Percentiles rank a stretch among this genome's conserved stretches.
Conservation (phyloP, 2,113 vertebrate species). For the Oryzias celebensis region DNA sequence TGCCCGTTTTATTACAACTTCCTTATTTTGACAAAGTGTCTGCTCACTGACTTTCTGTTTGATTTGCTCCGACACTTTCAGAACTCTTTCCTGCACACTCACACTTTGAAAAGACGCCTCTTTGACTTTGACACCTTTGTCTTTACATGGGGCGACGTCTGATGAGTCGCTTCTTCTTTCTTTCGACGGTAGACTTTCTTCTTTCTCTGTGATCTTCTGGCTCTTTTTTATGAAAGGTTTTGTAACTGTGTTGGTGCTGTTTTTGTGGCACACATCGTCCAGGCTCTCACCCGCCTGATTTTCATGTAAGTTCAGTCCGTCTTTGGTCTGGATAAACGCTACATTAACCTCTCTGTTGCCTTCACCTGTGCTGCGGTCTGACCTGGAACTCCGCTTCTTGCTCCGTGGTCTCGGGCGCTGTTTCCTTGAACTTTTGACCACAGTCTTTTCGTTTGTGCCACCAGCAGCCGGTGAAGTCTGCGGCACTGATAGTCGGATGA, state of each 20-base stretch:
- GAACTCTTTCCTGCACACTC: background rate
- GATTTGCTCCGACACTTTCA: constrained; percentile 16
- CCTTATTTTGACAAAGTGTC: constrained; percentile 26
- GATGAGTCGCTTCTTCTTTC: constrained; percentile 1
- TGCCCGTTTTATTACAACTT: constrained; percentile 69
- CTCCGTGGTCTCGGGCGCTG: constrained; percentile 20
- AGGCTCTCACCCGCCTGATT: constrained; percentile 27
- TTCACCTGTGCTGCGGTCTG: constrained; percentile 40
- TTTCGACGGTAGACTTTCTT: constrained; percentile 7
- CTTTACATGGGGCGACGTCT: constrained; percentile 4
- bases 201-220: constrained; percentile 5
- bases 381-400: constrained; percentile 41
- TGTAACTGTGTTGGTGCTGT: constrained; percentile 27
- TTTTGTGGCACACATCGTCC: constrained; percentile 23
- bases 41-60: constrained; percentile 8
- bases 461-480: constrained; percentile 24
- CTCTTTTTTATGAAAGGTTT: background rate
- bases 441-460: constrained; percentile 9
- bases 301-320: constrained; percentile 42
- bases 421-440: constrained; percentile 28
- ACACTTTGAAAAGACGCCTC: background rate
- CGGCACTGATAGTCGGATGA: constrained; percentile 68
- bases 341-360: constrained; percentile 69
- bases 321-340: constrained; percentile 64
- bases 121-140: constrained; percentile 2